Conservation (phyloP, 1,140 invertebrate species). For the Galleria mellonella region DNA sequence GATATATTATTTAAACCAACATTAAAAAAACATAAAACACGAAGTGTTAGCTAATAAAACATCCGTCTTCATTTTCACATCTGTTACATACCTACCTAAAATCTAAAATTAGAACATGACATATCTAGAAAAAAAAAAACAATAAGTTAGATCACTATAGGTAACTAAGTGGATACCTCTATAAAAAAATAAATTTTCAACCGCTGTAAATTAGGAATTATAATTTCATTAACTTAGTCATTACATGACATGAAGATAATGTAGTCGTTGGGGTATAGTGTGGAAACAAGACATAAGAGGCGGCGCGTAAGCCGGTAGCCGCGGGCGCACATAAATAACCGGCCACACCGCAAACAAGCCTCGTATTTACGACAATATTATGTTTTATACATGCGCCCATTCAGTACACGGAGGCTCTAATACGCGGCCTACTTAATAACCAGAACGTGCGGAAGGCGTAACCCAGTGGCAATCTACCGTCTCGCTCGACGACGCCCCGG, state of each 20-base stretch:
- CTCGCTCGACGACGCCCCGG: conserved; percentile 59
- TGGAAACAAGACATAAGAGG: conserved; percentile 36
- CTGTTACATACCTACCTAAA: too few relatives aligned
- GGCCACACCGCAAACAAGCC: conserved; percentile 52
- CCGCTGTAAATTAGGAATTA: too few relatives aligned
- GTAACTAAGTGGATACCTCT: too few relatives aligned
- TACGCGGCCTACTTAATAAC: conserved; percentile 68
- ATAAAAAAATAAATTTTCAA: too few relatives aligned
- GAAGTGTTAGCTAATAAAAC: too few relatives aligned
- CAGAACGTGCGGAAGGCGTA: conserved; percentile 70
- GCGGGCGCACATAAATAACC: conserved; percentile 60
- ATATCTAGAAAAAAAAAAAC: too few relatives aligned
- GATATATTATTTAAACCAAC: too few relatives aligned
- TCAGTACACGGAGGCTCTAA: conserved; percentile 63
- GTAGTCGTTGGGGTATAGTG: conserved; percentile 23
- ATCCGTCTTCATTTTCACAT: too few relatives aligned
- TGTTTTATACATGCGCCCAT: conserved; percentile 61
- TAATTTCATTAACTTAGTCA: background rate
- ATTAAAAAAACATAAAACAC: too few relatives aligned
- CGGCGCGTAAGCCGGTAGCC: conserved; percentile 58
- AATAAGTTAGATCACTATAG: too few relatives aligned
- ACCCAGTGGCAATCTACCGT: conserved; percentile 65
- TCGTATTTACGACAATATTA: conserved; percentile 68
- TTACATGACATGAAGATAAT: background rate
- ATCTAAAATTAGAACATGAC: too few relatives aligned